phyloP scores from a whole-genome alignment of 2,113 vertebrate species.

The Oreotrochilus melanogaster region DNA sequence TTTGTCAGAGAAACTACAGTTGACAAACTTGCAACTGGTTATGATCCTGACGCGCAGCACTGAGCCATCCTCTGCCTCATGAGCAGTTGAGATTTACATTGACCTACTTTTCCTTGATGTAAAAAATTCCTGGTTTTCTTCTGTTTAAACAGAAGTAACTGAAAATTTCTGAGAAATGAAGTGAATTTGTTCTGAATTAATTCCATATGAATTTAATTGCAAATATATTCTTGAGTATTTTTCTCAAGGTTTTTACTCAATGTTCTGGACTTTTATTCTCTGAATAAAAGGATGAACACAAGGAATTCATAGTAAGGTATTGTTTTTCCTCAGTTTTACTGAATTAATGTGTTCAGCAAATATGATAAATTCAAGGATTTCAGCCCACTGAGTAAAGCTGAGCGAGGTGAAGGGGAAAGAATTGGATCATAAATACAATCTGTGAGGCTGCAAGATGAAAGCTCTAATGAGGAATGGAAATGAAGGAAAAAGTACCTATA shows the following conservation, averaged over 20 bases:
- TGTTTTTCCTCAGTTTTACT: background rate
- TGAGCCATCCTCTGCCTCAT: background rate
- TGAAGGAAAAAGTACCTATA: background rate
- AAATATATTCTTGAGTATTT: background rate
- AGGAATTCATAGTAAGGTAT: background rate
- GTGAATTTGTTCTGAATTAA: background rate
- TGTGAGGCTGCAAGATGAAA: background rate
- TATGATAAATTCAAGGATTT: background rate
- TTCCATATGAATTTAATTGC: background rate
- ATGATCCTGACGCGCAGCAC: background rate
- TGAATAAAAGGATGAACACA: background rate
- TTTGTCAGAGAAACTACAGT: background rate
- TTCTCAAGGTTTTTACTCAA: background rate
- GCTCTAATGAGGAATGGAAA: background rate
- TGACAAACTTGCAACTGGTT: background rate
- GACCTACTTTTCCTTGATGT: constrained; percentile 4
- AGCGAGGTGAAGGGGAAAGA: background rate
- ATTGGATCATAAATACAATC: background rate
- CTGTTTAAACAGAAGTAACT: background rate
- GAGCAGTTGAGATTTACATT: background rate
- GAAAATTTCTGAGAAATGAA: background rate
- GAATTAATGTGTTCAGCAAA: background rate
- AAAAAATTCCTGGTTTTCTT: background rate
- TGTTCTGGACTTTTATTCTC: background rate
- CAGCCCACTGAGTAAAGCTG: background rate